phyloP scores from a whole-genome alignment of 2,888 invertebrate species.

The Drosophila antonietae region DNA sequence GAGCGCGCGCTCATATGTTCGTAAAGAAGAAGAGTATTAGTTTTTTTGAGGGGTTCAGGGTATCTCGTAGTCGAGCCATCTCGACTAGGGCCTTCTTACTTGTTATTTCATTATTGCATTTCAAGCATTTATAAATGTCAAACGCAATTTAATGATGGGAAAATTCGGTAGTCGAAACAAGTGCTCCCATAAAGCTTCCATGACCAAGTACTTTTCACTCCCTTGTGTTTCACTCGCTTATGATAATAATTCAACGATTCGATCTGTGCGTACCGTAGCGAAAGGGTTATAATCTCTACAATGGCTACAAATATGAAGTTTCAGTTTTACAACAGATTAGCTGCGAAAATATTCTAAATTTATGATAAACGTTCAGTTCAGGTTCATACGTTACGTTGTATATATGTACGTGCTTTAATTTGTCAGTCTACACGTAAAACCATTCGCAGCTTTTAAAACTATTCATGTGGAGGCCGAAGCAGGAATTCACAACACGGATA shows the following conservation, averaged over 20 bases:
- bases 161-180: slow-evolving; percentile 21
- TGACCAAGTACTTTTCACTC: slow-evolving; percentile 9
- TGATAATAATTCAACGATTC: slow-evolving; percentile 3
- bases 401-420: neutral
- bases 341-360: neutral
- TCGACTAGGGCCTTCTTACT: no score
- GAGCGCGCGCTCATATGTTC: no score
- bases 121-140: slow-evolving; percentile 48
- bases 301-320: neutral
- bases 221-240: neutral
- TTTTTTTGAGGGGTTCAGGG: no score
- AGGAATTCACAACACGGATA: no score
- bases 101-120: slow-evolving; percentile 14
- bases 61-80: no score
- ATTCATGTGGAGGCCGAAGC: no score
- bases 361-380: neutral
- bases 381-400: no score
- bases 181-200: slow-evolving; percentile 16
- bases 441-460: neutral
- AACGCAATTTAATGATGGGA: slow-evolving; percentile 20
- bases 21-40: no score
- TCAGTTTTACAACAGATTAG: neutral
- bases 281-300: neutral
- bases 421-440: no score
- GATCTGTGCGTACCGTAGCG: neutral